Percentiles rank a stretch among this genome's conserved stretches.
These are phyloP conservation scores for Platysteira castanea DNA, from an alignment of 2,113 vertebrate genomes.

Conservation along the genomic window DNA sequence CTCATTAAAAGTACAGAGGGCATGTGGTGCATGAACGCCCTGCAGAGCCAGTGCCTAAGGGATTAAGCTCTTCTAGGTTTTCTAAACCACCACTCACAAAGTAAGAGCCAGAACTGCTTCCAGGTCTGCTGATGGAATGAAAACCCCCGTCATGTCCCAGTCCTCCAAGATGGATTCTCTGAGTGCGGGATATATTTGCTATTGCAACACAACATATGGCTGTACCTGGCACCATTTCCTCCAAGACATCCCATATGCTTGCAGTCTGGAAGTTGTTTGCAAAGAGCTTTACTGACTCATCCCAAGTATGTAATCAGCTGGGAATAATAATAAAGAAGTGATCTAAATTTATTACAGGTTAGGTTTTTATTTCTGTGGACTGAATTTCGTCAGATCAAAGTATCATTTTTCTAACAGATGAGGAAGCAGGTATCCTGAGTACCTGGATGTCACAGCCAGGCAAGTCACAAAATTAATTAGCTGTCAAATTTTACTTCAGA, in stretches of 20 bases:
- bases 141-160: background rate
- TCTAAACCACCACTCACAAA: background rate
- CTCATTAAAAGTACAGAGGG: background rate
- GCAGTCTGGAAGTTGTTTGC: background rate
- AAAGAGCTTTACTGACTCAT: background rate
- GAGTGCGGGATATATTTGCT: background rate
- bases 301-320: background rate
- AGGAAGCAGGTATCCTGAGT: background rate
- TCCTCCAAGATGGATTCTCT: background rate
- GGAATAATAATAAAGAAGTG: background rate
- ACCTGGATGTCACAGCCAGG: background rate
- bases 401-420: background rate
- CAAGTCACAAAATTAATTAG: background rate
- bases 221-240: slow-evolving; percentile 5
- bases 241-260: slow-evolving; percentile 22
- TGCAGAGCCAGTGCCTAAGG: background rate
- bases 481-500: background rate
- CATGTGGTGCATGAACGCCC: background rate
- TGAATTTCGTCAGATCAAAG: background rate
- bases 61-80: background rate
- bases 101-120: background rate
- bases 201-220: background rate
- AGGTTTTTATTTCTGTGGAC: background rate
- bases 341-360: background rate
- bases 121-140: background rate